Evolutionary conservation across 2,797 vertebrate species (phyloP).

Genomic region (Acanthurus tractus): DNA sequence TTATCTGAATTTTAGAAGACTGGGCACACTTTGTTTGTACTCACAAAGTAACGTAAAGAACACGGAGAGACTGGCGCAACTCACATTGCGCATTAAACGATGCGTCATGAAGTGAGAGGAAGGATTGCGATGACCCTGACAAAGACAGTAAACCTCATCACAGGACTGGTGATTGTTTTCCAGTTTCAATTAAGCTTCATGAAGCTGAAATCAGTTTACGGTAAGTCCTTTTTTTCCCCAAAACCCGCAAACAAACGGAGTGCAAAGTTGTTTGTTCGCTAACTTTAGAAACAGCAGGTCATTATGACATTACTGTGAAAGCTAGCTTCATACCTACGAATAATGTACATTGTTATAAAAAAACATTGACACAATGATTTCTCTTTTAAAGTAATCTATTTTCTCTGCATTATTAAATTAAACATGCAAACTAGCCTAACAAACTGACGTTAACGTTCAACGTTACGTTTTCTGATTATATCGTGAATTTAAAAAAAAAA

Average conservation of each 20-base stretch:
- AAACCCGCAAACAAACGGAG: neutral
- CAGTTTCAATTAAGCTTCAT: conserved; percentile 62
- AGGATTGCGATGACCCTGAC: conserved; percentile 47
- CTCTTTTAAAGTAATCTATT: no score
- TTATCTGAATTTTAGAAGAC: neutral
- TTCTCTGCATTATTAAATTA: no score
- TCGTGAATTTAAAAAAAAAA: no score
- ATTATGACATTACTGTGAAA: no score
- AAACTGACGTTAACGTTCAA: no score
- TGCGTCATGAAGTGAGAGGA: conserved; percentile 13
- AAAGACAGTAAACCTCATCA: conserved; percentile 50
- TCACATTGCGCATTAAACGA: conserved; percentile 7
- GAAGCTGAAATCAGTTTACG: conserved; percentile 46
- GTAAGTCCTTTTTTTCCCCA: conserved; percentile 74
- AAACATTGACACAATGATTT: no score
- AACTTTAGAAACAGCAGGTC: no score
- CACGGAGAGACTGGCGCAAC: neutral
- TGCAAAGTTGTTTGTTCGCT: neutral
- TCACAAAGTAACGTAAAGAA: neutral
- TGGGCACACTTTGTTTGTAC: neutral
- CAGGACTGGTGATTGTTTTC: conserved; percentile 65
- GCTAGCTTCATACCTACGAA: no score
- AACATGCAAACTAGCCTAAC: no score
- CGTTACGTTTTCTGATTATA: no score
- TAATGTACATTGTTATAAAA: no score